Base-by-base conservation (phyloP, 2,888 invertebrate genomes). In the Torymus aiolomorphi region DNA sequence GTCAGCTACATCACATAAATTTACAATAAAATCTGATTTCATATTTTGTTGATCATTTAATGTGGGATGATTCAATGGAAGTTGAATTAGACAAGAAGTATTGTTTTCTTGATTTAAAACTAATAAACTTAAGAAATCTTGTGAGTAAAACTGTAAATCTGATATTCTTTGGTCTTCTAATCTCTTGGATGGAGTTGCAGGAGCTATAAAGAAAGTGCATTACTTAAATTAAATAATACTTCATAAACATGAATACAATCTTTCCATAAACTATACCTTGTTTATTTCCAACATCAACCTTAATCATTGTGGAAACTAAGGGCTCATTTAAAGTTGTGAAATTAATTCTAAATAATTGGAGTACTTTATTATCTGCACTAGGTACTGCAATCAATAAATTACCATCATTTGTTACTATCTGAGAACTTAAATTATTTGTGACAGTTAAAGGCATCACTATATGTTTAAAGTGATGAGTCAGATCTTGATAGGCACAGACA, bases 71-170 rank as follows among this genome's bases (percentile, higher is more conserved):
- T 84, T 86, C 2, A 89, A 67, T 57, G 89, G 86, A 49, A 90
- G 79, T 73, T 90, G 90, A 54, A 89, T 78, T 24, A 90, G 84
- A 76, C 84, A 88, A 3, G 88, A 87, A 2, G 86, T 84, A 18
- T 87, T 85, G 71, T 83, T 88, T 52, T 88, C 86, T 77, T 86
- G 84, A 72, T 88, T 89, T 11, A 89, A 71, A 42, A 90, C 52
- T 24, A 97, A 90, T 51, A 96, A 89, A n/a, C 96, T 96, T 20
- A 97, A 88, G 74, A 94, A 93, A 81, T 94, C 94, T 63, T 92
- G 87, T 0, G 94, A 95, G 90, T 96, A 97, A 89, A 96, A 96
- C 87, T 96, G 94, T 42, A 95, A 87, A 88, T 96, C 96, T 42
- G 94, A 89, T 63, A 95, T 91, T 76, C 91, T 85, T 76, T 85